Evolutionary conservation across 2,888 invertebrate species (phyloP), one percentile per base, ranked within the genome.

Genomic region (Rhagophthalmus giganteus): DNA sequence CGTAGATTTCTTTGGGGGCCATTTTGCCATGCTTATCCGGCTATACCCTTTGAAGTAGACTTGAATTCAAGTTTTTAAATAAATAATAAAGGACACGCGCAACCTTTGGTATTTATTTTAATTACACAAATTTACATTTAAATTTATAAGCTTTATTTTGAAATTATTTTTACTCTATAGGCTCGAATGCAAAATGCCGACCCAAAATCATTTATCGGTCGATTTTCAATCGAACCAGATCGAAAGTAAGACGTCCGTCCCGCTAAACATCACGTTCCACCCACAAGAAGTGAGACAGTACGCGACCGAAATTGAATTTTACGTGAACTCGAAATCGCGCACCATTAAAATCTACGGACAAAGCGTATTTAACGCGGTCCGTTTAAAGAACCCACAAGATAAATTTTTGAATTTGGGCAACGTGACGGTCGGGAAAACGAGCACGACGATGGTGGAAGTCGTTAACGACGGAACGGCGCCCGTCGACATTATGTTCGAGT

Each of bases 401-500:
- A 74, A 73, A 58, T 66, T 69, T 11, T 57, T 78, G 16, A 67
- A 77, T 58, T 66, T 79, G 13, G 77, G 77, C 2, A 47, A 64
- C 2, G 61, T 71, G 1, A 38, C 63, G 11, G 73, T 82, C 0
- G 81, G 81, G 0, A 77, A 79, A 51, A 76, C 72, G 26, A 74
- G 76, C 9, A 71, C 76, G 9, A 79, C 78, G 40, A 76, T 76
- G 42, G 76, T 85, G 38, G 76, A 78, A 53, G 79, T 84, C n/a
- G 73, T 80, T 62, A 85, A 85, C 61, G 76, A 79, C 46, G 80
- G 81, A 46, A 76, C 78, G 60, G 77, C 79, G 27, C 63, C 78
- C 1, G 75, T 84, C n/a, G 75, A 78, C n/a, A 76, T 81, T 0
- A 70, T 64, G 34, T 80, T 82, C 51, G 75, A 78, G 61, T 74